Base-by-base conservation (phyloP, 2,888 invertebrate genomes). In the Laothoe populi region DNA sequence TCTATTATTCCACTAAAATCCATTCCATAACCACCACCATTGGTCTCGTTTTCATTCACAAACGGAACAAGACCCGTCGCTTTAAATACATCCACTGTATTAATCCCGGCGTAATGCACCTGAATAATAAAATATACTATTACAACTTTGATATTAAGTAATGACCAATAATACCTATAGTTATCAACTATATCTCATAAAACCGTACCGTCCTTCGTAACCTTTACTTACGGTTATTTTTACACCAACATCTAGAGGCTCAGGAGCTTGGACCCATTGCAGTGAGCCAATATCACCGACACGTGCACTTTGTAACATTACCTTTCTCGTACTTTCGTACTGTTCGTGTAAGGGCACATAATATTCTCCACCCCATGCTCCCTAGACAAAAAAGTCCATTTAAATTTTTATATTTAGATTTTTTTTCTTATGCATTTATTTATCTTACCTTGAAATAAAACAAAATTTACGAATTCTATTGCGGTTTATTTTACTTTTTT, bases 1-100 rank as follows among this genome's bases (percentile, higher is more conserved):
- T 78, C 66, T 46, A 81, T 85, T 1, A 73, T 64, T n/a, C 88
- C 88, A 73, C 88, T 88, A 63, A 85, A 88, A 63, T 88, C 88
- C 83, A 87, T 85, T 42, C 88, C 87, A 62, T 72, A 86, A 3
- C 64, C 64, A 19, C 71, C 63, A 57, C 63, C 57, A 42, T 45
- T 1, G 16, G 31, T 63, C 57, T 31, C 61, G 31, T 38, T 23
- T 2, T 65, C 38, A 26, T 59, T 10, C 19, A 64, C 64, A 3
- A 53, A 60, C 11, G 71, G 61, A 57, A 73, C 65, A 23, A 66
- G 67, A 26, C 80, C 85, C 8, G 66, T 67, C n/a, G 82, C 81
- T 68, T 69, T 75, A 23, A 77, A 74, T 2, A 72, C 70, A 26
- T 88, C 87, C 11, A 60, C 46, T 0, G 64, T 61, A 46, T 79